These are phyloP conservation scores for Drosophila biarmipes DNA, from an alignment of 1,140 invertebrate genomes.

Conservation along the genomic window DNA sequence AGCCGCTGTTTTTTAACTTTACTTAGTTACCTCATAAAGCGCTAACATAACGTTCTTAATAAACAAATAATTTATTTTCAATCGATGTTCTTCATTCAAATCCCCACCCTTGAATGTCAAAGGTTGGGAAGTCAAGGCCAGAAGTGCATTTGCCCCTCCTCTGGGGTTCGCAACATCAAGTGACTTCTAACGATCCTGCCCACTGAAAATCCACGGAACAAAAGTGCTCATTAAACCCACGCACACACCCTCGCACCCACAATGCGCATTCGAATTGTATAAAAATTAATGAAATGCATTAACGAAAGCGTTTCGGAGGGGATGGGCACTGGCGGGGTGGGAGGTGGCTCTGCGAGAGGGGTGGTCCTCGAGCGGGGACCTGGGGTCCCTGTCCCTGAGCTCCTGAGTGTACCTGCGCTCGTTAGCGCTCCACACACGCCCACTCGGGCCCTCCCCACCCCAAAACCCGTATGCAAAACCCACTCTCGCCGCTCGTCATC, in stretches of 20 bases:
- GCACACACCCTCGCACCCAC: constrained; percentile 10
- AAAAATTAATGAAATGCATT: constrained; percentile 79
- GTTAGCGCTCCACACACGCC: constrained; percentile 49
- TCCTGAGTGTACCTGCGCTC: constrained; percentile 56
- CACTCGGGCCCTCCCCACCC: constrained; percentile 5
- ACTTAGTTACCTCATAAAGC: too few species aligned
- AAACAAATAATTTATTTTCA: too few species aligned
- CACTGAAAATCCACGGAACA: constrained; percentile 18
- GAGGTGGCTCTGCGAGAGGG: not conserved
- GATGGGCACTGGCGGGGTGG: constrained; percentile 16
- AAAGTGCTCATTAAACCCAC: constrained; percentile 69
- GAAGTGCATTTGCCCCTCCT: constrained; percentile 32
- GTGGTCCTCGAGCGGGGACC: constrained; percentile 19
- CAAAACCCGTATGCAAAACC: constrained; percentile 31
- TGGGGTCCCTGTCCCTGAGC: constrained; percentile 50
- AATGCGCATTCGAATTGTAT: constrained; percentile 54
- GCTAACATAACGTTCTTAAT: too few species aligned
- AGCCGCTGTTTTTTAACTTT: too few species aligned
- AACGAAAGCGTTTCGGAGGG: constrained; percentile 43
- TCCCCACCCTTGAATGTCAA: too few species aligned
- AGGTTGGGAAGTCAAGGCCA: constrained; percentile 42
- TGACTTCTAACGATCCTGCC: constrained; percentile 65
- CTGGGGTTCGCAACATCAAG: constrained; percentile 30
- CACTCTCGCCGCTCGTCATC: constrained; percentile 59
- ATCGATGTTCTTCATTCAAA: not conserved